These are phyloP conservation scores for Gortyna flavago DNA, from an alignment of 2,888 invertebrate species.

Conservation along the genomic window DNA sequence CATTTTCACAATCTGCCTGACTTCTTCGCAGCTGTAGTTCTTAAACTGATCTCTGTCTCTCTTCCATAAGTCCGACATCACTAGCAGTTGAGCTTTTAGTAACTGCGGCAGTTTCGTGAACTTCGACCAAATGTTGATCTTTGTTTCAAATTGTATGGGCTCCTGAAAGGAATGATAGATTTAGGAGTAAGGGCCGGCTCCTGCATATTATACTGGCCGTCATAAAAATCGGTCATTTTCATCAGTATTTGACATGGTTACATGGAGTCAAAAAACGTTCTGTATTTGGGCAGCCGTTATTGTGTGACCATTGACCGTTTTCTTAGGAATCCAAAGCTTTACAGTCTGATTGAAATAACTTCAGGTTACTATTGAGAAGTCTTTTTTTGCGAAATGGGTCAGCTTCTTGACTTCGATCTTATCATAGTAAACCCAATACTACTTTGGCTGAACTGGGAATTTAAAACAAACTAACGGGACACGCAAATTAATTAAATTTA, in stretches of 20 bases:
- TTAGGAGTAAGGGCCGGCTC: background rate
- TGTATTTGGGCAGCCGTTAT: background rate
- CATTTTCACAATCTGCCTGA: conserved; percentile 85
- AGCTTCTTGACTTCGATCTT: background rate
- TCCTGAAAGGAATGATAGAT: conserved; percentile 70
- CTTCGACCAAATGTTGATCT: conserved; percentile 81
- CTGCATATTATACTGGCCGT: background rate
- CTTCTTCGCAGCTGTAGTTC: conserved; percentile 83
- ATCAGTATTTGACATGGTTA: background rate
- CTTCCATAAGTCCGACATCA: conserved; percentile 82
- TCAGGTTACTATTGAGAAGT: background rate
- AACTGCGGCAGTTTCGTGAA: conserved; percentile 81
- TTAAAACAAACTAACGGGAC: too few species aligned
- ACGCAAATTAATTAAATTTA: background rate
- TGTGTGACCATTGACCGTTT: background rate
- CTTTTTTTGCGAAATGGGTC: too few species aligned
- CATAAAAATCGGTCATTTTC: background rate
- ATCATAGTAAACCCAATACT: background rate
- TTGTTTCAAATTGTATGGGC: conserved; percentile 77
- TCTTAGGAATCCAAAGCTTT: background rate
- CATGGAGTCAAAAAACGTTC: background rate
- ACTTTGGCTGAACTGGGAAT: background rate
- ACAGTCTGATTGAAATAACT: background rate
- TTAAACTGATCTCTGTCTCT: conserved; percentile 70
- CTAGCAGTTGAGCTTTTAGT: conserved; percentile 83